Evolutionary conservation across 2,797 vertebrate species (phyloP).

Genomic region (Sebastes minor): DNA sequence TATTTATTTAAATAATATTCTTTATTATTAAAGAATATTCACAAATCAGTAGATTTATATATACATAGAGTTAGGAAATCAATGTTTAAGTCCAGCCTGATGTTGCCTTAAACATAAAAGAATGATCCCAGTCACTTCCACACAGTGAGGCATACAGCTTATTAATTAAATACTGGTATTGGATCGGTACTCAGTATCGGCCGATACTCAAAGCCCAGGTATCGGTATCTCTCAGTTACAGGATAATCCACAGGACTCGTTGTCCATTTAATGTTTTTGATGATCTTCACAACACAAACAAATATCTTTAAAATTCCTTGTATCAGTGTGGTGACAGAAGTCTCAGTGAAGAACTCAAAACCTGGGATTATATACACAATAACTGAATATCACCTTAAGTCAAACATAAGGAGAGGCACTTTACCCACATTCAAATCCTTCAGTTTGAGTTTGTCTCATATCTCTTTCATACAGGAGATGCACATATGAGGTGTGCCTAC

Average conservation of each 20-base stretch:
- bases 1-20: too few relatives aligned
- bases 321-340: background rate
- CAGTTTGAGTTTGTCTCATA: background rate
- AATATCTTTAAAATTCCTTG: background rate
- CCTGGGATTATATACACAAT: background rate
- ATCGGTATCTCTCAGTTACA: background rate
- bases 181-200: too few relatives aligned
- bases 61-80: too few relatives aligned
- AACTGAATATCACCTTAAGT: background rate
- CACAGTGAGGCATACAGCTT: too few relatives aligned
- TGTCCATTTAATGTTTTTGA: background rate
- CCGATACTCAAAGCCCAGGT: too few relatives aligned
- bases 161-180: too few relatives aligned
- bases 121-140: too few relatives aligned
- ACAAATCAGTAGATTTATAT: too few relatives aligned
- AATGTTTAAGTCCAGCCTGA: too few relatives aligned
- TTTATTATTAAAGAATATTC: too few relatives aligned
- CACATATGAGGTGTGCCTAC: background rate
- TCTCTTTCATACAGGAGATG: background rate
- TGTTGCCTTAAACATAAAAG: too few relatives aligned
- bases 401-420: background rate
- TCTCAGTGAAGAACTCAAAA: background rate
- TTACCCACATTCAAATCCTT: background rate
- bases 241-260: background rate
- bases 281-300: background rate